These are phyloP conservation scores for Echeneis naucrates DNA, from an alignment of 2,797 vertebrate genomes.

Conservation along the genomic window DNA sequence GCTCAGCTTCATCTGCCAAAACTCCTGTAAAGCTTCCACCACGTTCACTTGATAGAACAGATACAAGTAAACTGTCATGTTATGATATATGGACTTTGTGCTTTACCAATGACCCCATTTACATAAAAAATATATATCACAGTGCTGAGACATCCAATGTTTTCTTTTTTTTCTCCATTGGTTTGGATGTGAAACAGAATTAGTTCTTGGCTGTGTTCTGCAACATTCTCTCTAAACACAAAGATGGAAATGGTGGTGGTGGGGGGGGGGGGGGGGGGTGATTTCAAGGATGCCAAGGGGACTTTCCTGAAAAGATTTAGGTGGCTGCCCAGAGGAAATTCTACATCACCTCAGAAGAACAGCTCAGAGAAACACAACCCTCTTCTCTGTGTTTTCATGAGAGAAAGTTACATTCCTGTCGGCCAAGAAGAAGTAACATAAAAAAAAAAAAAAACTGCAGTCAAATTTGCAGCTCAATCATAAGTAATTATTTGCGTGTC, in stretches of 20 bases:
- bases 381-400: not conserved
- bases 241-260: constrained; percentile 43
- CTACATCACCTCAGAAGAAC: constrained; percentile 43
- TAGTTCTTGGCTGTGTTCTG: constrained; percentile 8
- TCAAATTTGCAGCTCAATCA: constrained; percentile 39
- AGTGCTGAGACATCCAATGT: not conserved
- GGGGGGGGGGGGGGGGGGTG: constrained; percentile 42
- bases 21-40: constrained; percentile 97
- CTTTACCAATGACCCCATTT: not conserved
- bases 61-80: constrained; percentile 15
- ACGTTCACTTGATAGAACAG: constrained; percentile 89
- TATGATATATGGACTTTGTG: not conserved
- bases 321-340: constrained; percentile 54
- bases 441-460: constrained; percentile 55
- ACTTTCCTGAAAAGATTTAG: constrained; percentile 60
- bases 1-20: constrained; percentile 99
- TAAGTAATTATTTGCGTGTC: constrained; percentile 39
- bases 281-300: constrained; percentile 52
- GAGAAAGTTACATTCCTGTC: constrained; percentile 8
- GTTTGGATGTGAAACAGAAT: not conserved
- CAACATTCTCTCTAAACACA: constrained; percentile 59
- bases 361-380: constrained; percentile 47
- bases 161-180: not conserved
- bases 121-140: not conserved
- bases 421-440: constrained; percentile 38